A percentile compares a stretch with the other conserved stretches of the same genome.
Conservation (phyloP, 1,140 invertebrate species). For the Calycopis cecrops region DNA sequence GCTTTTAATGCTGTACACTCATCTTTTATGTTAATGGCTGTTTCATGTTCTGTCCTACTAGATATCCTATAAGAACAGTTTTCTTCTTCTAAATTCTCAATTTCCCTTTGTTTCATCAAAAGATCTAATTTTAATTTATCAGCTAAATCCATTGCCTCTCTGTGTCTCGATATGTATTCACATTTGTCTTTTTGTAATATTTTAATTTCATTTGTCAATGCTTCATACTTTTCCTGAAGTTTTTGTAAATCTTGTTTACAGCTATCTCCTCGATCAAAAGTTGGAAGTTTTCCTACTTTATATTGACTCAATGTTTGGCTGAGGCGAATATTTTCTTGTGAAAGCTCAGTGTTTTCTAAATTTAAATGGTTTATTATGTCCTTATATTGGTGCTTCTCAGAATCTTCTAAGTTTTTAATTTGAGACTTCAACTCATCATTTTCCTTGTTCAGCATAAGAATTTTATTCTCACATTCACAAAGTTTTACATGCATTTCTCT, state of each 20-base stretch:
- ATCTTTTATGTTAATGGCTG: constrained; percentile 54
- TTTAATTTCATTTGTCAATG: constrained; percentile 45
- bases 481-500: constrained; percentile 55
- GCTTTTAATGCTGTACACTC: constrained; percentile 66
- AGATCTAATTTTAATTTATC: constrained; percentile 64
- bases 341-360: constrained; percentile 59
- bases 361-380: constrained; percentile 63
- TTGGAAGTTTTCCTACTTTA: constrained; percentile 37
- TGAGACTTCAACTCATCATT: constrained; percentile 56
- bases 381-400: constrained; percentile 51
- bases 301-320: constrained; percentile 55
- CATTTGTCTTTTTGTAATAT: constrained; percentile 57
- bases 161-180: constrained; percentile 52
- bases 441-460: constrained; percentile 66
- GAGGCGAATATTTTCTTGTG: constrained; percentile 60
- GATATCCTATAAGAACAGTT: constrained; percentile 65
- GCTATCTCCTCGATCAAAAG: constrained; percentile 35
- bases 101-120: constrained; percentile 52
- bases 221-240: constrained; percentile 44
- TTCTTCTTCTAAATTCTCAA: constrained; percentile 62
- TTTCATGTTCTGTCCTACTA: constrained; percentile 56
- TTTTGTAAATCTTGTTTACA: constrained; percentile 41
- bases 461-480: constrained; percentile 67
- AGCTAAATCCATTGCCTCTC: constrained; percentile 46
- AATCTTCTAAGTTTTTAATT: constrained; percentile 33